These are phyloP conservation scores for Chaetodon auriga DNA, from an alignment of 2,113 vertebrate species.

Conservation along the genomic window DNA sequence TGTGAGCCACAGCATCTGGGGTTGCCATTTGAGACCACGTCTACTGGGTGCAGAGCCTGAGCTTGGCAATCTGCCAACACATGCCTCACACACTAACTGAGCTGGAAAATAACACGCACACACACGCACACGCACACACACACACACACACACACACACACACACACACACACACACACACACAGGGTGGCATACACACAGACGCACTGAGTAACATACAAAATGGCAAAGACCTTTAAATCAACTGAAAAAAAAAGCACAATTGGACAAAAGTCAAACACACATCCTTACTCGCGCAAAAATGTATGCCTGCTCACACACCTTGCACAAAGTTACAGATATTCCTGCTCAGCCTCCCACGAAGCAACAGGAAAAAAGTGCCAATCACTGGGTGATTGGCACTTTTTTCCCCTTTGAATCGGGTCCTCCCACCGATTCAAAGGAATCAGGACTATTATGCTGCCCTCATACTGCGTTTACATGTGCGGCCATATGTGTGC, in stretches of 20 bases:
- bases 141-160: background rate
- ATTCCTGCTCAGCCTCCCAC: conserved; percentile 45
- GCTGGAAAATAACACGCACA: conserved; percentile 52
- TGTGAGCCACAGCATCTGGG: conserved; percentile 51
- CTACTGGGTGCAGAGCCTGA: conserved; percentile 54
- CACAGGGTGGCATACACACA: background rate
- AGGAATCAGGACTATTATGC: conserved; percentile 56
- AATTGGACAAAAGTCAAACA: conserved; percentile 42
- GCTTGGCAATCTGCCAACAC: conserved; percentile 61
- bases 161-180: conserved; percentile 20
- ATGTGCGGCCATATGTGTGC: background rate
- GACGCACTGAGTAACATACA: conserved; percentile 28
- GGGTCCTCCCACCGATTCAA: conserved; percentile 48
- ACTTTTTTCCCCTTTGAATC: too few relatives aligned
- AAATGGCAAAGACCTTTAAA: conserved; percentile 57
- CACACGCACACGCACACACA: background rate
- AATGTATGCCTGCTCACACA: background rate
- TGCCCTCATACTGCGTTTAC: conserved; percentile 10
- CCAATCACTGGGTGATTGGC: conserved; percentile 49
- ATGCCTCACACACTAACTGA: conserved; percentile 54
- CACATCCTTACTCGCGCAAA: conserved; percentile 5
- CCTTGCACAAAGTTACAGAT: background rate
- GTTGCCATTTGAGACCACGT: conserved; percentile 64
- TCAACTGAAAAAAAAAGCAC: conserved; percentile 42
- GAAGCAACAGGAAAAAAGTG: conserved; percentile 55